These are phyloP conservation scores for Sciurus carolinensis DNA, from an alignment of 2,797 vertebrate genomes.

Conservation along the genomic window DNA sequence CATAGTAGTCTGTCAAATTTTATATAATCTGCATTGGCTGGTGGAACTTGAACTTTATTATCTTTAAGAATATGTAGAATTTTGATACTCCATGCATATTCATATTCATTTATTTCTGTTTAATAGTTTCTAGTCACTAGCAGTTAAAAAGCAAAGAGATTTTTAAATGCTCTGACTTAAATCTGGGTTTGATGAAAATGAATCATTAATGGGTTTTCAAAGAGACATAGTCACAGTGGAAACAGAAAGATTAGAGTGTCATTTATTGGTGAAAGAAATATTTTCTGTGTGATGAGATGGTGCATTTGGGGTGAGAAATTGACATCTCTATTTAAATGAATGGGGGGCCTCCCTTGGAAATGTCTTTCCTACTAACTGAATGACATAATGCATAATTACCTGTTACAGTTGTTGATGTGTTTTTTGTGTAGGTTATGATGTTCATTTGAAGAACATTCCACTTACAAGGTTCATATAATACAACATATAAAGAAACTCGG, in stretches of 20 bases:
- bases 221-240: background rate
- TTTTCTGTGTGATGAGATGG: background rate
- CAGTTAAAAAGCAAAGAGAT: constrained; percentile 36
- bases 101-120: constrained; percentile 48
- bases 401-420: constrained; percentile 11
- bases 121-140: constrained; percentile 56
- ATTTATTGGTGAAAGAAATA: constrained; percentile 52
- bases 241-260: background rate
- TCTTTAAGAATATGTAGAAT: constrained; percentile 25
- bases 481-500: constrained; percentile 35
- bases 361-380: constrained; percentile 36
- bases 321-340: constrained; percentile 12
- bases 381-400: constrained; percentile 37
- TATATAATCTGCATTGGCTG: constrained; percentile 11
- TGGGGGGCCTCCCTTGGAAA: background rate
- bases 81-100: constrained; percentile 12
- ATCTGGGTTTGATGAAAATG: constrained; percentile 48
- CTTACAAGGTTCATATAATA: constrained; percentile 66
- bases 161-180: constrained; percentile 57
- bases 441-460: constrained; percentile 62
- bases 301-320: constrained; percentile 75
- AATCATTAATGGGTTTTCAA: constrained; percentile 39
- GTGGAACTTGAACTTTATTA: constrained; percentile 56
- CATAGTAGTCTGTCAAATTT: constrained; percentile 18
- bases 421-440: background rate